A percentile compares a stretch with the other conserved stretches of the same genome.
These are phyloP conservation scores for Crax fasciolata DNA, from an alignment of 2,797 vertebrate genomes.

Conservation along the genomic window DNA sequence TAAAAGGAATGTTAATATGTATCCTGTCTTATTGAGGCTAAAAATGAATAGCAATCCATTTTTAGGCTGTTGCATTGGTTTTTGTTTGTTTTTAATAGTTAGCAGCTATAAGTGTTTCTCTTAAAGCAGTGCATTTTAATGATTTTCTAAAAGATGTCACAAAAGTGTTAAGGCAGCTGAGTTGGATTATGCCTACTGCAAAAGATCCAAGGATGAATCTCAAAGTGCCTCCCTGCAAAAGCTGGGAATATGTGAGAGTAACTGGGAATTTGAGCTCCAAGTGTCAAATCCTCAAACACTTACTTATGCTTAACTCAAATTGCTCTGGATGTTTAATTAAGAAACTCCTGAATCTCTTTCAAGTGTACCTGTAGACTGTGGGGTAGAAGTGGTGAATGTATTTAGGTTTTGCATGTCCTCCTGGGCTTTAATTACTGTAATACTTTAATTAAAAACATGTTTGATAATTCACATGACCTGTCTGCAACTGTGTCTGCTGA, in stretches of 20 bases:
- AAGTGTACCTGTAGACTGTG: not conserved
- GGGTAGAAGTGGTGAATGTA: not conserved
- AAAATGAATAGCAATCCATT: not conserved
- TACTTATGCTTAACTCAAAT: not conserved
- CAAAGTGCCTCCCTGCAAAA: not conserved
- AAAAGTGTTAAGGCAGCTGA: not conserved
- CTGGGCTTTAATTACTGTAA: not conserved
- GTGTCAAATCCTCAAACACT: not conserved
- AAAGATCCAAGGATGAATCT: not conserved
- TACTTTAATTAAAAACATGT: not conserved
- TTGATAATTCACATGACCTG: not conserved
- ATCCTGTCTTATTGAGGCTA: not conserved
- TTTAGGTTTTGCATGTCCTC: not conserved
- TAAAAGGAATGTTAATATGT: not conserved
- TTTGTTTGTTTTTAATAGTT: not conserved
- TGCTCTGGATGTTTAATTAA: not conserved
- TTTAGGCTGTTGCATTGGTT: not conserved
- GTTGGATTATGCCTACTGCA: not conserved
- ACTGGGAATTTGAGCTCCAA: not conserved
- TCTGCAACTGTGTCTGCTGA: not conserved
- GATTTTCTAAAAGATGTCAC: not conserved
- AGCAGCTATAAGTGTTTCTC: not conserved
- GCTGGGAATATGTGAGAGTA: not conserved
- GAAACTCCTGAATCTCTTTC: not conserved
- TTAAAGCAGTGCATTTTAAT: not conserved